phyloP scores from a whole-genome alignment of 2,888 invertebrate genomes.

The Leuctra nigra region DNA sequence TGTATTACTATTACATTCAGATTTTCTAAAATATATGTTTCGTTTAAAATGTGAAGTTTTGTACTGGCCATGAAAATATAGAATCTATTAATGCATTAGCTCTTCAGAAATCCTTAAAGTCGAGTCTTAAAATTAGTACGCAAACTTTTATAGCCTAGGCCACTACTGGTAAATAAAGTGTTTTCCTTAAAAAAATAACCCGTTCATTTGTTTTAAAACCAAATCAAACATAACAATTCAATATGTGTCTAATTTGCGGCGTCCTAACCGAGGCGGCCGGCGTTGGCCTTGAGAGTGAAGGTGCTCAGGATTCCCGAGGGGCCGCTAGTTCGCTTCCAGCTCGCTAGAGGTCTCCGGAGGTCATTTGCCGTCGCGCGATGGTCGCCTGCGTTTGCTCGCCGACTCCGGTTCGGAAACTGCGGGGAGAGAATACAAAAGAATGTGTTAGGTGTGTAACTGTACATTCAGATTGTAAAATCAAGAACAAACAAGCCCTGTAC shows the following conservation, averaged over 20 bases:
- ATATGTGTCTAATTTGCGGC: background rate
- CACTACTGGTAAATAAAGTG: too few species aligned
- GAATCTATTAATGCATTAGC: background rate
- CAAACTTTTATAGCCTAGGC: too few species aligned
- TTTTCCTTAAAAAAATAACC: background rate
- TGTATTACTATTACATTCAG: too few species aligned
- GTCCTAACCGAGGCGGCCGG: background rate
- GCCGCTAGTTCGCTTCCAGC: background rate
- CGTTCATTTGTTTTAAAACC: background rate
- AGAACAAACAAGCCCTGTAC: too few species aligned
- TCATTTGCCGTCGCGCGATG: conserved; percentile 71
- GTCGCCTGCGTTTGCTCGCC: conserved; percentile 50
- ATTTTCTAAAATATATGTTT: too few species aligned
- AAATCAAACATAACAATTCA: conserved; percentile 5
- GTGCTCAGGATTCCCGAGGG: conserved; percentile 6
- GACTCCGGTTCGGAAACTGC: conserved; percentile 40
- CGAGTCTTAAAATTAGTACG: too few species aligned
- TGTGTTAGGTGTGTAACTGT: background rate
- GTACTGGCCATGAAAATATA: conserved; percentile 5
- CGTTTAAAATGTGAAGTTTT: too few species aligned
- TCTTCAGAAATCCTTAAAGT: too few species aligned
- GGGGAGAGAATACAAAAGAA: conserved; percentile 24
- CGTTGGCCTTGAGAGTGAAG: background rate
- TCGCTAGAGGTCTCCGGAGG: conserved; percentile 39
- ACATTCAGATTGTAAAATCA: too few species aligned